A percentile compares a stretch with the other conserved stretches of the same genome.
Conservation (phyloP, 2,888 invertebrate species). For the Tenthredo notha region DNA sequence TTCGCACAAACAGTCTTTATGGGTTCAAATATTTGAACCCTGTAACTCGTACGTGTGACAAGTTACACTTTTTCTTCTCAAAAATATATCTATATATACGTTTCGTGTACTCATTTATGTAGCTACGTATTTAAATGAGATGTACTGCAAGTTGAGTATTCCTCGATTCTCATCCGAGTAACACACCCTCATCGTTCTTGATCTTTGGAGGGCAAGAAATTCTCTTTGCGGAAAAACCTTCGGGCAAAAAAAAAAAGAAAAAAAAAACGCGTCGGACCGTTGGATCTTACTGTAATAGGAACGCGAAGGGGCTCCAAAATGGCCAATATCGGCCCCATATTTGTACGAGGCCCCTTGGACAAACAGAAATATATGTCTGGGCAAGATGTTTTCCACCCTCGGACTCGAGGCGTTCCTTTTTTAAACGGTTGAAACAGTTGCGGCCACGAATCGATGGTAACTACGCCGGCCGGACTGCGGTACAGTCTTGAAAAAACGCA, state of each 20-base stretch:
- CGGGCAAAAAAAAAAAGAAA: background rate
- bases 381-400: conserved; percentile 73
- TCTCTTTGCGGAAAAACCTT: background rate
- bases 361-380: conserved; percentile 75
- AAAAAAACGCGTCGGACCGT: background rate
- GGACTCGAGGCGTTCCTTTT: conserved; percentile 74
- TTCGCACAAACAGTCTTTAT: background rate
- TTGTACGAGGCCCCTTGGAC: conserved; percentile 68
- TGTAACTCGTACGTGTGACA: background rate
- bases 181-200: background rate
- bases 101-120: background rate
- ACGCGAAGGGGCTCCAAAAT: conserved; percentile 46
- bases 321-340: conserved; percentile 50
- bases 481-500: conserved; percentile 71
- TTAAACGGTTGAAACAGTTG: conserved; percentile 77
- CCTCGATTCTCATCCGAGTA: background rate
- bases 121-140: background rate
- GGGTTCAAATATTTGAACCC: conserved; percentile 10
- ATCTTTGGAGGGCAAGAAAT: background rate
- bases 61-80: background rate
- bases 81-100: background rate
- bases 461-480: conserved; percentile 75
- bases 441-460: conserved; percentile 78
- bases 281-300: conserved; percentile 33
- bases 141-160: background rate